These are phyloP conservation scores for Ianthella basta DNA, from an alignment of 37 sponge, comb jelly and placozoan species.

Conservation along the genomic window DNA sequence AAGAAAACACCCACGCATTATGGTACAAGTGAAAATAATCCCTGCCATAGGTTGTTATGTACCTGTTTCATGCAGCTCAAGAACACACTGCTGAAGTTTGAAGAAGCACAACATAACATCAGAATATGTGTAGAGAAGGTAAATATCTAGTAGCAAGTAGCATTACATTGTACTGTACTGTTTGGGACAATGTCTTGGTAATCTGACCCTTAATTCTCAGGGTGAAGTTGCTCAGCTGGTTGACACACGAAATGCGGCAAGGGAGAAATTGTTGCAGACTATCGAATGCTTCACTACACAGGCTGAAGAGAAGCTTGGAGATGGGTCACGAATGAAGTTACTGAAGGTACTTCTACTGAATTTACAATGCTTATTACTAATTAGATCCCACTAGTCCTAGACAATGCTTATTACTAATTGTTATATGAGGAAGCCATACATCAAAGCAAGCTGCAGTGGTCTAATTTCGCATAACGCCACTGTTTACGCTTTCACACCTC, in stretches of 20 bases:
- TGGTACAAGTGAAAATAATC: no score
- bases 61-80: not conserved
- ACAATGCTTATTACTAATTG: no score
- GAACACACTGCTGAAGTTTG: not conserved
- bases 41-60: no score
- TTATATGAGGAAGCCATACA: no score
- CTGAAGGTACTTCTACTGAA: not conserved
- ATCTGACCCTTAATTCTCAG: not conserved
- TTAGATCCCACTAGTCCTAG: no score
- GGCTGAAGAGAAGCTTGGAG: constrained; percentile 5
- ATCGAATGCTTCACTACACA: constrained; percentile 13
- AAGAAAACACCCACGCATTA: no score
- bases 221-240: not conserved
- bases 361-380: no score
- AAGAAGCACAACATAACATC: constrained; percentile 2
- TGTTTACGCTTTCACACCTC: no score
- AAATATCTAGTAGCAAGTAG: no score
- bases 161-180: not conserved
- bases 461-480: no score
- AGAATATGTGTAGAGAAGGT: not conserved
- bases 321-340: not conserved
- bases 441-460: no score
- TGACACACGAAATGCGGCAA: not conserved
- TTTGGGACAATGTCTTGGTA: not conserved
- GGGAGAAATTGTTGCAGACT: not conserved